Conservation (phyloP, 2,888 invertebrate species). For the Drosophila algonquin region DNA sequence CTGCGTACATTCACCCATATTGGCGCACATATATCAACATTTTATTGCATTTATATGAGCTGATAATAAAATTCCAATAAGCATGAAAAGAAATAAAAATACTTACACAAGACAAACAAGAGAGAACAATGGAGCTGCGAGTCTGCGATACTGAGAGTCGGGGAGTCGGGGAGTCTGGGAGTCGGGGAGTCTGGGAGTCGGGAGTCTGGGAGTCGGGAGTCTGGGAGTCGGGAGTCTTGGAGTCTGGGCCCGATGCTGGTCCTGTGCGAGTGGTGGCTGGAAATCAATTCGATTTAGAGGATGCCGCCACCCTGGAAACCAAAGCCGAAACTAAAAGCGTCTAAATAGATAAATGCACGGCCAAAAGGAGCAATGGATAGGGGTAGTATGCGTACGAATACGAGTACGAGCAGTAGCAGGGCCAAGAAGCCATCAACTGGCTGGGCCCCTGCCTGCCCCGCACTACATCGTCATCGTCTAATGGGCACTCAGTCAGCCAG, state of each 20-base stretch:
- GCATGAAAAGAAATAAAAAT: constrained; percentile 74
- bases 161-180: neutral
- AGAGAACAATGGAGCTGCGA: constrained; percentile 25
- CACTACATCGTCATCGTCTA: constrained; percentile 43
- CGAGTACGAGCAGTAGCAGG: neutral
- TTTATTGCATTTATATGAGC: constrained; percentile 78
- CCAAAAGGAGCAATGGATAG: constrained; percentile 31
- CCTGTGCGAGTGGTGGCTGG: neutral
- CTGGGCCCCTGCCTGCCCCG: neutral
- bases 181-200: neutral
- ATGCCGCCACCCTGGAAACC: constrained; percentile 37
- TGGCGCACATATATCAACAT: constrained; percentile 45
- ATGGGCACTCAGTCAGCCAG: constrained; percentile 66
- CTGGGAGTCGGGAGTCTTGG: neutral
- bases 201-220: neutral
- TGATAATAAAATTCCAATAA: constrained; percentile 79
- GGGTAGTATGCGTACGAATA: neutral
- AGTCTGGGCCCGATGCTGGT: neutral
- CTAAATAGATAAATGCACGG: constrained; percentile 72
- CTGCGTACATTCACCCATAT: constrained; percentile 10
- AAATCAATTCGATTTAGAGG: constrained; percentile 62
- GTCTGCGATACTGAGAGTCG: no score
- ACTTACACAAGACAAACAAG: constrained; percentile 63
- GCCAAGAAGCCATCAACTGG: constrained; percentile 23
- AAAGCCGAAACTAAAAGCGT: constrained; percentile 70